Base-by-base conservation (phyloP, 2,797 vertebrate genomes). In the Australoheros facetus region DNA sequence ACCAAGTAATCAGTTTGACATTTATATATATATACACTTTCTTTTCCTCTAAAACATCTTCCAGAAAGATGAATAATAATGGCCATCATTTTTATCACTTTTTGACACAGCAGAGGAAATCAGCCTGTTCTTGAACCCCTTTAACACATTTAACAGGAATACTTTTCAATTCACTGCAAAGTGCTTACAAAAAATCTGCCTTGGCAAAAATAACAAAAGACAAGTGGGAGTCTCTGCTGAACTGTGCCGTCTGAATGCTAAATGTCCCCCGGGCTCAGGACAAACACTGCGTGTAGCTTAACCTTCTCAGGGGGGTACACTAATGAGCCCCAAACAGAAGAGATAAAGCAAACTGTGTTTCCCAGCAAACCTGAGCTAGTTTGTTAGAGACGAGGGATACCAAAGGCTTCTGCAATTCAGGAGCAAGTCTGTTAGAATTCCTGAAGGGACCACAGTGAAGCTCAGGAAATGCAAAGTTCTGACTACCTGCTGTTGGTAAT, bases 291-390 rank as follows among this genome's bases (percentile, higher is more conserved):
- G 16, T 30, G 81, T 6, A 82, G 86, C 75, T 77, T 73, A 79
- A 60, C 86, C 78, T 86, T 75, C 89, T 85, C 88, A 48, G 23
- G 81, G 82, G 80, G 75, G 64, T 64, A 32, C 71, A 51, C 84
- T 91, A 91, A 93, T 90, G 86, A 93, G 88, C 76, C 70, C 73
- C 23, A 34, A 70, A 83, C 77, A 75, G 72, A 70, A 23, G 64
- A 88, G 69, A 77, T 80, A 57, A 82, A 84, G 48, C 37, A 21
- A 32, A 53, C 32, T 16, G 56, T 71, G 57, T 51, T 81, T 62
- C 58, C 73, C 39, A 0, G 72, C 62, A 37, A 81, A 85, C 28
- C 59, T 16, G 0, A 60, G 78, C 59, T 23, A 7, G 62, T 86
- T 81, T 84, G 80, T 79, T 58, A 59, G 59, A 75, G 76, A 79